phyloP scores from a whole-genome alignment of 2,888 invertebrate species.

The Gryllus longicercus region DNA sequence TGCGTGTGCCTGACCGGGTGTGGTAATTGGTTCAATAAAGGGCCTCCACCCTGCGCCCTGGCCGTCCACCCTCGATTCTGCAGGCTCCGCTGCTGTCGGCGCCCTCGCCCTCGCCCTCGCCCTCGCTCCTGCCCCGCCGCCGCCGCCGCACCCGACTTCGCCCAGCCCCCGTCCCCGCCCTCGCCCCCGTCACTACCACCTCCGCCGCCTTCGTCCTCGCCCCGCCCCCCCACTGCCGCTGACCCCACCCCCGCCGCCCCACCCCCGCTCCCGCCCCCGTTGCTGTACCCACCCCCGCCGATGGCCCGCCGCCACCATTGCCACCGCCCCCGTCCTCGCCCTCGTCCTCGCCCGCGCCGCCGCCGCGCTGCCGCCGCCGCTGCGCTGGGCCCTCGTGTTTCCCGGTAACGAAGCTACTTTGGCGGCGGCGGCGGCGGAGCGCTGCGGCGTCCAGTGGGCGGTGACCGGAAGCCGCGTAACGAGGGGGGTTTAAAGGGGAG shows the following conservation, averaged over 20 bases:
- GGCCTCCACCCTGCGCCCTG: not conserved
- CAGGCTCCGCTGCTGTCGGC: not conserved
- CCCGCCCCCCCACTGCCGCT: too few relatives aligned
- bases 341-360: constrained; percentile 20
- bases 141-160: too few relatives aligned
- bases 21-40: constrained; percentile 21
- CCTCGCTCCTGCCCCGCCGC: too few relatives aligned
- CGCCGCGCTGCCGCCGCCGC: too few relatives aligned
- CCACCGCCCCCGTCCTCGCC: not conserved
- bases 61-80: not conserved
- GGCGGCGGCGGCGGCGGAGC: not conserved
- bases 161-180: not conserved
- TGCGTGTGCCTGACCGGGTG: constrained; percentile 22
- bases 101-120: too few relatives aligned
- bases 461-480: not conserved
- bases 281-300: constrained; percentile 12
- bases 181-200: not conserved
- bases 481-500: not conserved
- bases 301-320: not conserved
- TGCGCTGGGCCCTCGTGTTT: constrained; percentile 18
- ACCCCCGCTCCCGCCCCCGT: not conserved
- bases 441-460: not conserved
- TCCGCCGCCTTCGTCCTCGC: not conserved
- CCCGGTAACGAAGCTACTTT: constrained; percentile 29
- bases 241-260: constrained; percentile 17